Percentiles rank a stretch among this genome's conserved stretches.
phyloP scores from a whole-genome alignment of 2,113 vertebrate species.

The Pipra filicauda region DNA sequence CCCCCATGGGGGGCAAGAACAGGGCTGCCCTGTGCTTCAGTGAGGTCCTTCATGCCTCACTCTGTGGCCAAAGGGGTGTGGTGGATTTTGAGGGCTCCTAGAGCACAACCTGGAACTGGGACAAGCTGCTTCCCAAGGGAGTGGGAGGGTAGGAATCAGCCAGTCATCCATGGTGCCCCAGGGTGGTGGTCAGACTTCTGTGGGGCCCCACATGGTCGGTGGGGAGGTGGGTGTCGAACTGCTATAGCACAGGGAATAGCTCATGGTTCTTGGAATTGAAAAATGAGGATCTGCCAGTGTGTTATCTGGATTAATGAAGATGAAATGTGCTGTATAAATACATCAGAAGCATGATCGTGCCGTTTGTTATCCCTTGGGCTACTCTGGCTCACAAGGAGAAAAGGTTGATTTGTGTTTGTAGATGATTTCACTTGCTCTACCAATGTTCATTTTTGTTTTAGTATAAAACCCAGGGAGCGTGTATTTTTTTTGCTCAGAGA shows the following conservation, averaged over 20 bases:
- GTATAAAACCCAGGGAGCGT: neutral
- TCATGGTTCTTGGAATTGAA: neutral
- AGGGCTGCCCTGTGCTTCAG: neutral
- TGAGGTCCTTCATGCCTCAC: neutral
- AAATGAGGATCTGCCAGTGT: neutral
- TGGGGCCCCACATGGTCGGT: fast-evolving
- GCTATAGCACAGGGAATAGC: neutral
- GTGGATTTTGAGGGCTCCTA: neutral
- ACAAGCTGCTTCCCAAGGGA: neutral
- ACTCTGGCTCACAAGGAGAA: conserved; percentile 34
- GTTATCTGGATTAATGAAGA: conserved; percentile 48
- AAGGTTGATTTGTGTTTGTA: conserved; percentile 54
- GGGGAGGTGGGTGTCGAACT: neutral
- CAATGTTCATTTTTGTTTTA: conserved; percentile 20
- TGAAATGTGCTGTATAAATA: conserved; percentile 35
- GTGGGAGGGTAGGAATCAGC: neutral
- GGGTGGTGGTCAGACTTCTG: neutral
- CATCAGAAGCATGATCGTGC: neutral
- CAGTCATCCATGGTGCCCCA: neutral
- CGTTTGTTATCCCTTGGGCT: conserved; percentile 36
- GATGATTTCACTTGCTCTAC: conserved; percentile 16
- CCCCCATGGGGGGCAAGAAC: neutral
- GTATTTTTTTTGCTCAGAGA: neutral
- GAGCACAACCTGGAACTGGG: neutral
- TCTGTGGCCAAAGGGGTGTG: neutral